phyloP scores from a whole-genome alignment of 2,888 invertebrate genomes.

The Chaitophorus viminalis region DNA sequence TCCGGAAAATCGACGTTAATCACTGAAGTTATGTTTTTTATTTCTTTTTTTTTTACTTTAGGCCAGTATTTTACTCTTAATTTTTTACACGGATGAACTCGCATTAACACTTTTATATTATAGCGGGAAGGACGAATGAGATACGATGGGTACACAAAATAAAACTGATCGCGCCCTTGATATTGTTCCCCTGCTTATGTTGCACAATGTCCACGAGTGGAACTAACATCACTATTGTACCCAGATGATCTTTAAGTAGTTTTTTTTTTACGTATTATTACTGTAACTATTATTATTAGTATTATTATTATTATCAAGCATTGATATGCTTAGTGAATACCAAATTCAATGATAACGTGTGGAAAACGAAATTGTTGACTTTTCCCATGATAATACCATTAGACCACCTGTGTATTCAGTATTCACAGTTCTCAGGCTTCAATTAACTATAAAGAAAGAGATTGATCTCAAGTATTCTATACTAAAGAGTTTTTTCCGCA shows the following conservation, averaged over 20 bases:
- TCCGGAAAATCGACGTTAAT: conserved; percentile 54
- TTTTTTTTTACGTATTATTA: background rate
- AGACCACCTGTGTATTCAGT: background rate
- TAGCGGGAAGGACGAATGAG: conserved; percentile 29
- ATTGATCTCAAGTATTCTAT: background rate
- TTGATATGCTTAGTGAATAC: conserved; percentile 2
- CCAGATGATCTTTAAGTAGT: conserved; percentile 24
- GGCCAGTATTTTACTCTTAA: background rate
- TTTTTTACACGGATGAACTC: conserved; percentile 12
- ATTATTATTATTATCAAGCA: background rate
- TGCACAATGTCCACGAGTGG: conserved; percentile 42
- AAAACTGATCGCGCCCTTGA: conserved; percentile 55
- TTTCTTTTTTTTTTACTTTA: background rate
- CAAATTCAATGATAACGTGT: background rate
- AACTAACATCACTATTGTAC: conserved; percentile 53
- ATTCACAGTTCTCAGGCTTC: background rate
- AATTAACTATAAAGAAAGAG: background rate
- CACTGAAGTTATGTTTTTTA: background rate
- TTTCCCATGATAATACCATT: conserved; percentile 19
- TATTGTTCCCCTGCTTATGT: conserved; percentile 36
- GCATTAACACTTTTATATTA: background rate
- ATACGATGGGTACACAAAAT: background rate
- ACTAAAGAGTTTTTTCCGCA: background rate
- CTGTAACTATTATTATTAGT: conserved; percentile 11
- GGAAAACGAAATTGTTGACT: conserved; percentile 13